phyloP scores from a whole-genome alignment of 64 coral and sea anemone species.

The Montipora capricornis region DNA sequence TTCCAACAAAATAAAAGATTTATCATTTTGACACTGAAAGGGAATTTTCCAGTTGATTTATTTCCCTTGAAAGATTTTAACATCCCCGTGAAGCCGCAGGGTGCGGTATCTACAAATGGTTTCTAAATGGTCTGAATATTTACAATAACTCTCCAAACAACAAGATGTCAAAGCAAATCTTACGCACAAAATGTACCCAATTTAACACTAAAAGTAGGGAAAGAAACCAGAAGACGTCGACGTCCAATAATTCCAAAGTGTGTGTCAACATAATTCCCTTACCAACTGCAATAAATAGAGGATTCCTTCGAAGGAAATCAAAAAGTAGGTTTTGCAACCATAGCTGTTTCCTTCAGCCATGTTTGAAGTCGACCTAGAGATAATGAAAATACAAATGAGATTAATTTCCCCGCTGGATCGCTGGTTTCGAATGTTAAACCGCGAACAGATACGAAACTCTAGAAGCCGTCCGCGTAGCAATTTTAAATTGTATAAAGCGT shows the following conservation, averaged over 20 bases:
- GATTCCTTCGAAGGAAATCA: conserved; percentile 69
- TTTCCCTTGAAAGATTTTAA: neutral
- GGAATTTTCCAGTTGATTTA: neutral
- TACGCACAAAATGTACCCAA: neutral
- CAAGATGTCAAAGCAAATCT: neutral
- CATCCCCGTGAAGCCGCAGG: neutral
- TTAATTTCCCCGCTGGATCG: neutral
- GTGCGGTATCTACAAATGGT: conserved; percentile 35
- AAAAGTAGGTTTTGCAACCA: conserved; percentile 64
- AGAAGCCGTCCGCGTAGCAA: neutral
- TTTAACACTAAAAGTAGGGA: neutral
- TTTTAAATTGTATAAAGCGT: neutral
- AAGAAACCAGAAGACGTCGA: neutral
- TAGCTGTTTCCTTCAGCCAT: conserved; percentile 68
- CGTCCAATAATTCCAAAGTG: too few species aligned
- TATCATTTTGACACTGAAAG: too few species aligned
- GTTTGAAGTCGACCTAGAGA: neutral
- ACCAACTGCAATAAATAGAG: conserved; percentile 53
- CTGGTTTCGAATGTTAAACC: neutral
- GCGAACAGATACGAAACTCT: neutral
- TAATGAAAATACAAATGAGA: neutral
- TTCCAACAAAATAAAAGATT: too few species aligned
- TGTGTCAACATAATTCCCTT: too few species aligned
- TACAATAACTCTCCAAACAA: neutral
- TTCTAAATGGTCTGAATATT: conserved; percentile 31